Conservation (phyloP, 2,113 vertebrate genomes). For the Ia io region DNA sequence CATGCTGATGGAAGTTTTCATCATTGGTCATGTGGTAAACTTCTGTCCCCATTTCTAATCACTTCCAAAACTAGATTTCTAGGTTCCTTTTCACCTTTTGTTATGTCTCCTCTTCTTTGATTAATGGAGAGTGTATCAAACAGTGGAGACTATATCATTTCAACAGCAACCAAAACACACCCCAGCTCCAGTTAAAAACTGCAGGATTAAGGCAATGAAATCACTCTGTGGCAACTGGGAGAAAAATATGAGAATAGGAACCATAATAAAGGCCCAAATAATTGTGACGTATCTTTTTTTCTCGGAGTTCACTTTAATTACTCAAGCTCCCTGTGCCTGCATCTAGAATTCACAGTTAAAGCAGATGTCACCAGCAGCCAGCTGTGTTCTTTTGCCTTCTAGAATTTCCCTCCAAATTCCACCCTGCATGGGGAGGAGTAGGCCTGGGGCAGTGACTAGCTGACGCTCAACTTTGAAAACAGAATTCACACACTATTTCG, state of each 20-base stretch:
- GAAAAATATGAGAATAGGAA: neutral
- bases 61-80: neutral
- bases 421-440: neutral
- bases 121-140: neutral
- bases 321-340: neutral
- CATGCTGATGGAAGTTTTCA: neutral
- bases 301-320: neutral
- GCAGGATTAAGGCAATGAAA: neutral
- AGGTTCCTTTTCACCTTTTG: neutral
- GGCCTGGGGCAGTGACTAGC: neutral
- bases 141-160: neutral
- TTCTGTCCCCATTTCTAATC: neutral
- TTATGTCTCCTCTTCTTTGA: neutral
- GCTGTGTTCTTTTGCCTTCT: neutral
- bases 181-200: neutral
- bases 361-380: neutral
- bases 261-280: neutral
- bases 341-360: neutral
- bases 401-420: neutral
- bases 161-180: neutral
- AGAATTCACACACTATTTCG: neutral
- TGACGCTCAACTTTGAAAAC: neutral
- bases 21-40: neutral
- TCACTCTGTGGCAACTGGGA: neutral
- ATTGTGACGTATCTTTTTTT: neutral